Evolutionary conservation across 2,797 vertebrate species (phyloP), one percentile per base, ranked within the genome.

Genomic region (Ctenopoma kingsleyae): DNA sequence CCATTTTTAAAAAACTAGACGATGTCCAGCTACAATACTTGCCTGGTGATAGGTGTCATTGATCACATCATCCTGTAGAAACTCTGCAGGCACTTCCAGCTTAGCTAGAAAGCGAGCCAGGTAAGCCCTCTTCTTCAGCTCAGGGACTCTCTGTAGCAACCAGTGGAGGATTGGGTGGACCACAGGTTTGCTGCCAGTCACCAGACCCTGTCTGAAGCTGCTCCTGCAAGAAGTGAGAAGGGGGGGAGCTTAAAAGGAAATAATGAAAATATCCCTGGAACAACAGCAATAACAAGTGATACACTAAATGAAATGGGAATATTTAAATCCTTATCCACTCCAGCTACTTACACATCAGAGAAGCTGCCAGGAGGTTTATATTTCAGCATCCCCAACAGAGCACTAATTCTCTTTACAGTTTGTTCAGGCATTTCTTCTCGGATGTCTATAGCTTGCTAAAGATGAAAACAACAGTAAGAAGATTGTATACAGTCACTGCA

Each of bases 351-450:
- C 98, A 96, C 93, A 87, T 99, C 97, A 25, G 95, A 89, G 23
- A 84, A 48, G 47, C 88, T 94, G 73, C 95, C 96, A 40, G 96
- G 94, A 78, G 97, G 97, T 90, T 95, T 98, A 87, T 99, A 99
- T 74, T 99, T 99, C 61, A 99, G 93, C 92, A 98, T 95, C 54
- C 96, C 96, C 61, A 99, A 92, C 67, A 99, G 84, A 58, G 85
- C 92, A 83, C 96, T 94, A 93, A 98, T 97, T 63, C 98, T 96
- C 91, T 97, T 99, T 22, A 96, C 93, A 30, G 97, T 99, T 80
- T 99, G 97, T 69, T 99, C 98, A 0, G 97, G 96, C 91, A 95
- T 93, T 89, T 99, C 98, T 83, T 99, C 98, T 83, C 98, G 96
- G 84, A 99, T 97, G 76, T 99, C 97, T 36, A 99, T 90, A 69